Conservation (phyloP, 2,888 invertebrate species). For the Acrobeloides nanus region DNA sequence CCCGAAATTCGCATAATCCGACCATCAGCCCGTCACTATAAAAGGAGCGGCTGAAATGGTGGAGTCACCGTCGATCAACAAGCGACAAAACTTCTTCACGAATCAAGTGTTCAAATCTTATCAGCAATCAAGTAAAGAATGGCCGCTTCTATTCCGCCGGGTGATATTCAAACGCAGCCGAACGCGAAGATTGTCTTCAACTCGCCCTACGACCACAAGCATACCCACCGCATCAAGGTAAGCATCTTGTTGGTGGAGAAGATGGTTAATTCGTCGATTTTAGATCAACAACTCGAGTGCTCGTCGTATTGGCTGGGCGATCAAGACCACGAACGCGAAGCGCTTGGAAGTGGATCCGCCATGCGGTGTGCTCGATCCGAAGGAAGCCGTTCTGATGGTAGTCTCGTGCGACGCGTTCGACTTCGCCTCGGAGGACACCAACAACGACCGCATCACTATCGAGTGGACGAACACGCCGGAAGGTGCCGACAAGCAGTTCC, state of each 20-base stretch:
- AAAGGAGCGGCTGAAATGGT: no score
- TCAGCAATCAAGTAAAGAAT: no score
- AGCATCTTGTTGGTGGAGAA: not conserved
- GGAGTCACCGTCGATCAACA: no score
- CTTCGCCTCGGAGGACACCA: constrained; percentile 27
- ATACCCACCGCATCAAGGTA: constrained; percentile 41
- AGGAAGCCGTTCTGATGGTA: constrained; percentile 26
- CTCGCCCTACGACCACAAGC: constrained; percentile 43
- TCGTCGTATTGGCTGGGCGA: constrained; percentile 33
- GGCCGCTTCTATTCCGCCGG: constrained; percentile 33
- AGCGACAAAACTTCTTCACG: no score
- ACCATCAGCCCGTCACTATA: no score
- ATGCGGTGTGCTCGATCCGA: constrained; percentile 36
- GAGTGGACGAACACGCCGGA: constrained; percentile 26
- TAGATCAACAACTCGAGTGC: constrained; percentile 29
- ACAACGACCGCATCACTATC: constrained; percentile 29
- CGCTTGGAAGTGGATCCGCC: constrained; percentile 34
- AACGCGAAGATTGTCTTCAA: constrained; percentile 41
- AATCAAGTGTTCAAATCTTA: no score
- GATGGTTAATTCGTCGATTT: not conserved
- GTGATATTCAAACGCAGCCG: constrained; percentile 35
- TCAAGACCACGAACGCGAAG: constrained; percentile 42
- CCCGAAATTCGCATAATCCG: no score
- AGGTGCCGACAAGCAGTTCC: constrained; percentile 23
- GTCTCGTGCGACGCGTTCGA: constrained; percentile 28